phyloP scores from a whole-genome alignment of 2,888 invertebrate genomes.

The Dryomyza anilis region DNA sequence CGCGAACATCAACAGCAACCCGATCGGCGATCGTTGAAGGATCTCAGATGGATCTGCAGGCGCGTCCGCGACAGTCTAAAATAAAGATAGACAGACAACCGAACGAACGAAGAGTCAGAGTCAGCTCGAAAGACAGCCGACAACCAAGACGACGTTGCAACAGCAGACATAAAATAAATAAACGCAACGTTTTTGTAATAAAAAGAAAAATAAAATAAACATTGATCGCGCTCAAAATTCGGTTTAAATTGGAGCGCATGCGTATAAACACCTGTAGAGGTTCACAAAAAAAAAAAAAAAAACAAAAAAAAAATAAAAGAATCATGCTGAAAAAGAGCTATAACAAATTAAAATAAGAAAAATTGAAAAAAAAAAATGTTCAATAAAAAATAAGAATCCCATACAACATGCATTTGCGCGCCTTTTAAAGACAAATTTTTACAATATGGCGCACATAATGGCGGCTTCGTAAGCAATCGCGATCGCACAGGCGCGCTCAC shows the following conservation, averaged over 20 bases:
- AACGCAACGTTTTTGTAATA: too few relatives aligned
- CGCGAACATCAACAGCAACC: background rate
- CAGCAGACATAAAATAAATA: too few relatives aligned
- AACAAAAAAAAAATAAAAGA: slow-evolving; percentile 30
- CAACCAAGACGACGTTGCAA: background rate
- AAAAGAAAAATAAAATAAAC: too few relatives aligned
- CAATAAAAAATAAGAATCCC: slow-evolving; percentile 9
- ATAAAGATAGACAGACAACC: background rate
- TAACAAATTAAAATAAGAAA: slow-evolving; percentile 5
- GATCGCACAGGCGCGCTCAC: too few relatives aligned
- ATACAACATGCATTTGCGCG: slow-evolving; percentile 36
- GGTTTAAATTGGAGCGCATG: slow-evolving; percentile 36
- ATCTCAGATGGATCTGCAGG: too few relatives aligned
- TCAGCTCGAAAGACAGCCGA: background rate
- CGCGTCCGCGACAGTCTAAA: slow-evolving; percentile 26
- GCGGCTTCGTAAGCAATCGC: background rate
- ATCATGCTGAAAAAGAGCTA: slow-evolving; percentile 15
- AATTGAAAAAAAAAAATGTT: slow-evolving; percentile 11
- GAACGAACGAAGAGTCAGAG: slow-evolving; percentile 39
- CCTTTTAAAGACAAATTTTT: slow-evolving; percentile 36
- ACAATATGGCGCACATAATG: slow-evolving; percentile 33
- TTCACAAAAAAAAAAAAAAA: slow-evolving; percentile 23
- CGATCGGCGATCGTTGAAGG: slow-evolving; percentile 2
- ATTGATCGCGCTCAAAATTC: slow-evolving; percentile 29
- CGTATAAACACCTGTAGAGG: slow-evolving; percentile 38